phyloP scores from a whole-genome alignment of 2,113 vertebrate genomes.

The Vulpes lagopus region DNA sequence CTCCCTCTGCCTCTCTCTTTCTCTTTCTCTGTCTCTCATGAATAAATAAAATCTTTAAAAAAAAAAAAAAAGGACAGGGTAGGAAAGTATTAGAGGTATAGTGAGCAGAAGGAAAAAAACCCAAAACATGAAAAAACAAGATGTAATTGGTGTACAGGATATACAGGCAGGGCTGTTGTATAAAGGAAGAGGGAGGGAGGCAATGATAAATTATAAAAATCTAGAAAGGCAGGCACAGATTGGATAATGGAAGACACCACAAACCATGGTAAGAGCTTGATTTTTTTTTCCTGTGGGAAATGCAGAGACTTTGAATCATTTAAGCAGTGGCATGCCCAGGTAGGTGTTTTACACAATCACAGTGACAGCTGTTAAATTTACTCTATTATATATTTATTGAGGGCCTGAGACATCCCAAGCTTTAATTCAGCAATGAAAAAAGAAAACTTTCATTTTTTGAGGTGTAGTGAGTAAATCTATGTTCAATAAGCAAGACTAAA shows the following conservation, averaged over 20 bases:
- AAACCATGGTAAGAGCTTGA: not conserved
- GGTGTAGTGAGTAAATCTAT: not conserved
- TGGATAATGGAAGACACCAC: not conserved
- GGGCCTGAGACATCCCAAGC: not conserved
- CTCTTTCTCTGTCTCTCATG: too few relatives aligned
- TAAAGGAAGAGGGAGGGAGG: not conserved
- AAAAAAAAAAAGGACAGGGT: not conserved
- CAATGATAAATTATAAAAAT: not conserved
- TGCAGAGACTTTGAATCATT: not conserved
- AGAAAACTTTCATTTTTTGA: not conserved
- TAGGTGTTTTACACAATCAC: not conserved
- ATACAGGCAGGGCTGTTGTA: not conserved
- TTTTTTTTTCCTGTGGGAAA: not conserved
- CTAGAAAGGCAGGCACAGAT: not conserved
- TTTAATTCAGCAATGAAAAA: not conserved
- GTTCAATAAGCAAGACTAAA: not conserved
- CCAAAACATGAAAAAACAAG: not conserved
- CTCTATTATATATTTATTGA: not conserved
- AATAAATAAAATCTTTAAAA: too few relatives aligned
- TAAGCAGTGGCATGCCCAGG: not conserved
- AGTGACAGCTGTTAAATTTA: not conserved
- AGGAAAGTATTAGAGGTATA: not conserved
- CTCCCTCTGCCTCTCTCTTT: too few relatives aligned
- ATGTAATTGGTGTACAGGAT: not conserved
- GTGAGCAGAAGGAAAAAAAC: not conserved